Base-by-base conservation (phyloP, 1,140 invertebrate genomes). In the Drosophila subobscura region DNA sequence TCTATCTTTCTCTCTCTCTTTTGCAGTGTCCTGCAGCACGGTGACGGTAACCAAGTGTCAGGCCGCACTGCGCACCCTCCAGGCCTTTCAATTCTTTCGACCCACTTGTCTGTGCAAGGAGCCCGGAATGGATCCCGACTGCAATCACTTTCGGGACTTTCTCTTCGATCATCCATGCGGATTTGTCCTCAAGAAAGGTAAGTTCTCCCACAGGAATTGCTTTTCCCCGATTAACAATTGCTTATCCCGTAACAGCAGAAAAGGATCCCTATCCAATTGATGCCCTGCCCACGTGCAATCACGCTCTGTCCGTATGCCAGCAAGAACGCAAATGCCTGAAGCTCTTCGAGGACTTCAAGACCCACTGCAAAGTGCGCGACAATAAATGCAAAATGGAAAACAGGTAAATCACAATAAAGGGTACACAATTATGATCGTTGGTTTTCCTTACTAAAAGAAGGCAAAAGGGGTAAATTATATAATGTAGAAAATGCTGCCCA, bases 141-240 rank as follows among this genome's bases (percentile, higher is more conserved):
- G 97, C 92, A 98, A 97, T 93, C 96, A 95, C 79, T 97, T 97
- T 93, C 94, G 96, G 85, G 96, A 97, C 92, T 97, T 97, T 91
- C 94, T 98, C 52, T 97, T 97, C 91, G 97, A 98, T 92, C 97
- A 98, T 93, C 96, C 96, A 16, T 97, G 97, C 92, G 95, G 96
- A 75, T 96, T 96, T 91, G 96, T 96, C 50, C 93, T 94, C 72
- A 97, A 96, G 91, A 97, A 97, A 94, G 96, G 96, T 97, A 92
- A 93, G 93, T 42, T 10, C 0, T 6, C 5, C n/a, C 0, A 6
- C 3, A 4, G 29, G 5, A 14, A 2, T 12, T 3, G 0, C 0
- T 33, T 1, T 16, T 3, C 25, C 1, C 1, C 12, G 7, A 20
- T 6, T 16, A 0, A 41, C 1, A 3, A 5, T 25, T 27, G 0